Base-by-base conservation (phyloP, 2,888 invertebrate genomes). In the Campopleginae sp. region DNA sequence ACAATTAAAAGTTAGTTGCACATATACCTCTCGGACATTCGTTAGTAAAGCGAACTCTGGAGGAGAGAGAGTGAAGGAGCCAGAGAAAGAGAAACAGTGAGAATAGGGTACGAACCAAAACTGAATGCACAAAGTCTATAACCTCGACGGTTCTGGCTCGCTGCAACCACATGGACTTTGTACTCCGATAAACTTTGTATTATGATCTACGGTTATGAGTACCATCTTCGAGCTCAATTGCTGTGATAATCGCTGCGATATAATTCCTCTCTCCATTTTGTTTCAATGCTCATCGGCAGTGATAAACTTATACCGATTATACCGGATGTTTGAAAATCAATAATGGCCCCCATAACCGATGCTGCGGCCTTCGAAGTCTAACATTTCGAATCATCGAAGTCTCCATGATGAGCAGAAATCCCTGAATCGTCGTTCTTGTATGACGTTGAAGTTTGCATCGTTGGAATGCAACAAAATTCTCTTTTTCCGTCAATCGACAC, bases 1-100 rank as follows among this genome's bases (percentile, higher is more conserved):
- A 91, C 91, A 91, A 92, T 92, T 92, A 91, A 91, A 92, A 92
- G 90, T 92, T 91, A 86, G 86, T 48, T 31, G 65, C 44, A 66
- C 27, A 19, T 61, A 44, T 54, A 48, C 33, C 14, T 31, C 33
- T 5, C 31, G 63, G n/a, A 54, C 33, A 23, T 48, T 44, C 51
- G 66, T 42, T 27, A 58, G 23, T 14, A 6, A 58, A 58, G 14
- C 27, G 14, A 54, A 38, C 38, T n/a, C n/a, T 2, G 54, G 8
- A 38, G 33, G 38, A 71, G 61, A 58, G 58, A 44, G 74, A 44
- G 48, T 38, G 17, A 23, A 44, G 31, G 58, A 48, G 76, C 5
- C 17, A 48, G 31, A 10, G 74, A 10, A n/a, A 65, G 33, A 75
- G 61, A 63, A 23, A 33, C 48, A 27, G 31, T 10, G 38, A 8